These are phyloP conservation scores for Cylloceria caligata DNA, from an alignment of 2,888 invertebrate species.

Conservation along the genomic window DNA sequence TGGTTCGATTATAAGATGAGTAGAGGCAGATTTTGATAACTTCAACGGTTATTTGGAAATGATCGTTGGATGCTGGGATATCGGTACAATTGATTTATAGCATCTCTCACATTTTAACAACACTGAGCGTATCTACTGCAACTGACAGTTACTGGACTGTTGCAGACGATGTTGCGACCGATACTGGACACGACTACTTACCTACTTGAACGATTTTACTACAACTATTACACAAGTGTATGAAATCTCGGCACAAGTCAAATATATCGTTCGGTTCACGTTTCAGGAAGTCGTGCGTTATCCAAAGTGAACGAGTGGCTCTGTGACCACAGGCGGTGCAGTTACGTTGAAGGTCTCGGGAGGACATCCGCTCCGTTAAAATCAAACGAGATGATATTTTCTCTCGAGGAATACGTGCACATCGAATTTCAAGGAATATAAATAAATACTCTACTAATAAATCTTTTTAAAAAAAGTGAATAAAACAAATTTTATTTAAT, in stretches of 20 bases:
- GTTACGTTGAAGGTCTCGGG: slow-evolving; percentile 2
- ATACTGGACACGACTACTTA: background rate
- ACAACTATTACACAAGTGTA: background rate
- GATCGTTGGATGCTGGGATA: too few species aligned
- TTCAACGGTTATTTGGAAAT: too few species aligned
- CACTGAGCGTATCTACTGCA: background rate
- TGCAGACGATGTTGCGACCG: background rate
- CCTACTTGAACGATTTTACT: background rate
- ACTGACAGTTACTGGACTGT: background rate
- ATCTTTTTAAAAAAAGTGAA: background rate
- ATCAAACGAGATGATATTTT: slow-evolving; percentile 4
- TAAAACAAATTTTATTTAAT: background rate
- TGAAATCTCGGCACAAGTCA: background rate
- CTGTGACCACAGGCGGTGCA: slow-evolving; percentile 3
- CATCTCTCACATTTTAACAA: background rate
- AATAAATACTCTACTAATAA: background rate
- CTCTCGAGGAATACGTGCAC: background rate
- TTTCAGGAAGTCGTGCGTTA: slow-evolving; percentile 52
- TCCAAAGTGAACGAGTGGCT: slow-evolving; percentile 17
- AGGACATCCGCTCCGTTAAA: background rate
- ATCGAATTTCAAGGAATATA: background rate
- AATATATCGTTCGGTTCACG: slow-evolving; percentile 9
- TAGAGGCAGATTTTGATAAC: too few species aligned
- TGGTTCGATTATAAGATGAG: too few species aligned
- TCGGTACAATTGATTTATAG: too few species aligned